Base-by-base conservation (phyloP, 2,888 invertebrate species). In the Sympetrum striolatum region DNA sequence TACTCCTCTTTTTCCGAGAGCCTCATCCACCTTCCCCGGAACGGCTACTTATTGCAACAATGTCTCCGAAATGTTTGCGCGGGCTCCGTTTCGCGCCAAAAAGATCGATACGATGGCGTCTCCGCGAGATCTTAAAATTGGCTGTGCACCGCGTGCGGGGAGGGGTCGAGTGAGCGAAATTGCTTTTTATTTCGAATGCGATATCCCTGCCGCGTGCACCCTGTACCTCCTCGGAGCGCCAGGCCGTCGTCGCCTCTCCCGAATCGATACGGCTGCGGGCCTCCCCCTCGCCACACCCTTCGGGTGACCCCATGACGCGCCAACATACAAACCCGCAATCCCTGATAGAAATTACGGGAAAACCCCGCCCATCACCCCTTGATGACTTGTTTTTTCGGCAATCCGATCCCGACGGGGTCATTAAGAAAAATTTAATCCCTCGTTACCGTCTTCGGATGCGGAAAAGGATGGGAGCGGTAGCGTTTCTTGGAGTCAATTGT, bases 221-320 rank as follows among this genome's bases (percentile, higher is more conserved):
- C 86, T 86, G 73, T 73, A 31, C 73, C 73, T 12, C 31, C 82
- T 58, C 82, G 6, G 58, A 58, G 58, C 86, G 58, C 37, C 86
- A 58, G 37, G 86, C 35, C 37, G 60, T 60, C 35, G 86, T 37
- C 39, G 37, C 60, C 60, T 37, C 60, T 58, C 25, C 58, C 58
- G 58, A 53, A 35, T 48, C 82, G 73, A 73, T 58, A 53, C 58
- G 58, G 31, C 58, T 44, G 82, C 58, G 18, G 58, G n/a, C 86
- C 60, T 35, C 58, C 53, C 53, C 25, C 86, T 31, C 60, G 60
- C 86, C 86, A 60, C 86, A 60, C 60, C 86, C 86, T 22, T 15
- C 37, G 37, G 86, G 86, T 86, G 86, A 86, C 86, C 86, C 86
- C 86, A 64, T 86, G 86, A 86, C 86, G 82, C 82, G 60, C 86